Conservation (phyloP, 2,888 invertebrate species). For the Busseola fusca region DNA sequence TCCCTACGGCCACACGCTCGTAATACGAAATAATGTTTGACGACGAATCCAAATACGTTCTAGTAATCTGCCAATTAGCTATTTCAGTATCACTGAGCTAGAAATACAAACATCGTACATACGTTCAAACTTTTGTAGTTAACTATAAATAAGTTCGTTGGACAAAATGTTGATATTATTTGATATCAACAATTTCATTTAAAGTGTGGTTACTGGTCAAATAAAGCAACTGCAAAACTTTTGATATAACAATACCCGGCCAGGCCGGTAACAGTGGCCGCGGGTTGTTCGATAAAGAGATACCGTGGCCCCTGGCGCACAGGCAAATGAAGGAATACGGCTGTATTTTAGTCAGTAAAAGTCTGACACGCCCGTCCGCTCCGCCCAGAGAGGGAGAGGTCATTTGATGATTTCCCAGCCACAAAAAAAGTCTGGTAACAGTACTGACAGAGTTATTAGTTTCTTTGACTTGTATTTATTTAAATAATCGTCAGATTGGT, state of each 20-base stretch:
- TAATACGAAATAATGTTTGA: neutral
- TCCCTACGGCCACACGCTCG: neutral
- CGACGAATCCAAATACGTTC: neutral
- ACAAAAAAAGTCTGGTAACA: no score
- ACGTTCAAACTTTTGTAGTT: neutral
- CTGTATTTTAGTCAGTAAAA: no score
- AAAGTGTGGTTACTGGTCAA: neutral
- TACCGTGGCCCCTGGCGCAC: no score
- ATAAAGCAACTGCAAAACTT: neutral
- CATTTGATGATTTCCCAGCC: no score
- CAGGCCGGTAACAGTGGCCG: no score
- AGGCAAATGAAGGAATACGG: no score
- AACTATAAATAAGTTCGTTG: neutral
- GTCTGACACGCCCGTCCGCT: no score
- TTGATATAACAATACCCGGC: neutral
- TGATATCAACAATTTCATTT: neutral
- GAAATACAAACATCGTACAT: neutral
- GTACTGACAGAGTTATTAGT: neutral
- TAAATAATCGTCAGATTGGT: neutral
- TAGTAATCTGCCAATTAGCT: neutral
- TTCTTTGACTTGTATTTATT: neutral
- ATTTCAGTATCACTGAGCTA: no score
- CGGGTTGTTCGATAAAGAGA: no score
- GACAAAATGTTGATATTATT: neutral
- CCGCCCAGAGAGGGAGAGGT: no score